Evolutionary conservation across 2,113 vertebrate species (phyloP).

Genomic region (Esox niger): DNA sequence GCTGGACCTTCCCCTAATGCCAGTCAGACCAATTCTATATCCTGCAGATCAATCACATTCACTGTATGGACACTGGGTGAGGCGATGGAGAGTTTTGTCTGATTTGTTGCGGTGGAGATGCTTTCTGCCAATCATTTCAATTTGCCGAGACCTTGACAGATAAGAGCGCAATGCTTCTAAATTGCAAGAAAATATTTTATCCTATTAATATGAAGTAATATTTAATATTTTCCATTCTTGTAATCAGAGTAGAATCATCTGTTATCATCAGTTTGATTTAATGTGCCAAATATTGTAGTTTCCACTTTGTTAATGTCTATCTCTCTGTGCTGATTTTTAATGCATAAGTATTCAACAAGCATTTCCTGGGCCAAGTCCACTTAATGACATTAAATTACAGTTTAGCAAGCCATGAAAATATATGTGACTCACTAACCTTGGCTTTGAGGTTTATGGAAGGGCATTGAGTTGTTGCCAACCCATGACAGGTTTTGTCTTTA

Average conservation of each 20-base stretch:
- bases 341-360: constrained; percentile 19
- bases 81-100: too few relatives aligned
- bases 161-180: background rate
- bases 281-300: background rate
- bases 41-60: too few relatives aligned
- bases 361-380: constrained; percentile 53
- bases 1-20: background rate
- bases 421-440: constrained; percentile 56
- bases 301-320: background rate
- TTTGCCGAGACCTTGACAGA: too few relatives aligned
- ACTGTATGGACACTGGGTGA: too few relatives aligned
- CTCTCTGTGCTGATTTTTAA: constrained; percentile 38
- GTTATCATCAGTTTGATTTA: constrained; percentile 6
- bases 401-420: constrained; percentile 59
- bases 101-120: too few relatives aligned
- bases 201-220: background rate
- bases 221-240: background rate
- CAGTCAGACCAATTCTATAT: background rate
- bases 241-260: constrained; percentile 14
- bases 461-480: constrained; percentile 39
- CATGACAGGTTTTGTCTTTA: constrained; percentile 54
- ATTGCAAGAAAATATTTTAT: background rate
- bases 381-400: constrained; percentile 61
- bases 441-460: constrained; percentile 52
- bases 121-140: too few relatives aligned